phyloP scores from a whole-genome alignment of 2,888 invertebrate species.

The Parnassius orleans region DNA sequence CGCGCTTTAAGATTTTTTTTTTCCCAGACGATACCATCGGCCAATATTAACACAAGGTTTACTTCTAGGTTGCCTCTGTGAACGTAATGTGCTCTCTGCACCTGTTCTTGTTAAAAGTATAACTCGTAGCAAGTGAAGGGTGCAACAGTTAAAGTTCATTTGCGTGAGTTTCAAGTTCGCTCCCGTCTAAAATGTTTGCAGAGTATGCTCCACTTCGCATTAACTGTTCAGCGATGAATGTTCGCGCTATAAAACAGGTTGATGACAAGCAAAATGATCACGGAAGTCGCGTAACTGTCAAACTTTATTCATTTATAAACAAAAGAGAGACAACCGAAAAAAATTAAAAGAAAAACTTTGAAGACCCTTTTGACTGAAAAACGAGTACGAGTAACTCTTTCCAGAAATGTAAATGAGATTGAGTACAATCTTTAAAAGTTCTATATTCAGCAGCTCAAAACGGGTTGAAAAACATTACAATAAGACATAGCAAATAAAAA shows the following conservation, averaged over 20 bases:
- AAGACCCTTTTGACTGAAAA: too few species aligned
- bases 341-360: background rate
- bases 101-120: conserved; percentile 23
- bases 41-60: background rate
- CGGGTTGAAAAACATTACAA: too few species aligned
- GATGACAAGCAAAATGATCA: conserved; percentile 26
- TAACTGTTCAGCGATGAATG: conserved; percentile 37
- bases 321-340: conserved; percentile 2
- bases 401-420: too few species aligned
- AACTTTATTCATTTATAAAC: conserved; percentile 32
- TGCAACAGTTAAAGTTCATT: conserved; percentile 27
- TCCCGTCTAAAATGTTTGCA: conserved; percentile 37
- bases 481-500: too few species aligned
- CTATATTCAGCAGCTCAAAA: too few species aligned
- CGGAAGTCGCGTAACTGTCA: conserved; percentile 25
- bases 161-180: conserved; percentile 33
- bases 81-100: conserved; percentile 14
- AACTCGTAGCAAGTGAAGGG: conserved; percentile 23
- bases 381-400: too few species aligned
- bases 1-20: too few species aligned
- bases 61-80: background rate
- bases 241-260: conserved; percentile 30
- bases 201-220: conserved; percentile 37
- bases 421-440: too few species aligned
- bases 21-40: too few species aligned